Evolutionary conservation across 2,888 invertebrate genomes (phyloP), one percentile per base, ranked within the genome.

Genomic region (Tridacna crocea): DNA sequence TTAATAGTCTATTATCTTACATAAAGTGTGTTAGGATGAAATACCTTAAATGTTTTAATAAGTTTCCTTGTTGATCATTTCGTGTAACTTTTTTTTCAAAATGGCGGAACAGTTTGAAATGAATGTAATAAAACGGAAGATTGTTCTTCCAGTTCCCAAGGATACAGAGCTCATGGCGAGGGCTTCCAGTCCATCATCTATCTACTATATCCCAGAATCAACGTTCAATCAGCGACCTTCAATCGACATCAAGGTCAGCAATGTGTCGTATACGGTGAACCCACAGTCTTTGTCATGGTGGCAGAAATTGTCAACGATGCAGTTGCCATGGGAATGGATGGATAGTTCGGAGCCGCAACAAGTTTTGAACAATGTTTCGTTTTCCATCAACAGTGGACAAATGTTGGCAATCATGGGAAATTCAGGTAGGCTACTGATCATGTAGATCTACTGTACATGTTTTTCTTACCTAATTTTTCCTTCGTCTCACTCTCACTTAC

Each of bases 371-470:
- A 90, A 91, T 22, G 90, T 92, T 47, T 88, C 88, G 15, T 92
- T 92, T 79, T 85, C 86, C 12, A 89, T 90, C 17, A 89, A 87
- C 58, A 91, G 90, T 75, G 92, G 92, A 0, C 89, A 92, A 78
- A 90, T 92, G 89, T 77, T 92, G 83, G 92, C 92, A 55, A 90
- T 92, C 27, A 86, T 92, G 86, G 92, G 92, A 48, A 91, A 91
- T 68, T 93, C 92, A 58, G 92, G 92, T 92, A 82, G 65, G 75
- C n/a, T n/a, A 70, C 13, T 36, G 36, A 36, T n/a, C n/a, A n/a
- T n/a, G n/a, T n/a, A n/a, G n/a, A n/a, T n/a, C n/a, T n/a, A n/a
- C n/a, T n/a, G n/a, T n/a, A n/a, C n/a, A 36, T 36, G 2, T 36
- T 36, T 2, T 36, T 36, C 36, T 2, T 36, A 36, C 8, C 36